Base-by-base conservation (phyloP, 1,140 invertebrate genomes). In the Dolichoris vasculosae region DNA sequence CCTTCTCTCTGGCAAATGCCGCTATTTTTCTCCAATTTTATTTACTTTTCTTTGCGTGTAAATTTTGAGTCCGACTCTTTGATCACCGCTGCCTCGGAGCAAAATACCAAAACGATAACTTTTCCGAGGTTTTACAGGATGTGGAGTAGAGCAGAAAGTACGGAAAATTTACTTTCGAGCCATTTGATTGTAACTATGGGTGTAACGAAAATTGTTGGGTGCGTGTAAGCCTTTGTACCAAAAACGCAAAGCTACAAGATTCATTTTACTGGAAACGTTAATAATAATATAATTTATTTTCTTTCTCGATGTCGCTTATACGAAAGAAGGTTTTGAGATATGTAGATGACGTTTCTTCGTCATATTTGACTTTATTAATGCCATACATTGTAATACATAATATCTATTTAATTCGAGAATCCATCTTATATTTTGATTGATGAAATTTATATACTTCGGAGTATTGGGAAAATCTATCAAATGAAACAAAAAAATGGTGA, bases 241-340 rank as follows among this genome's bases (percentile, higher is more conserved):
- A 73, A n/a, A 73, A 43, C 7, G 43, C 32, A 73, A 40, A 43
- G 38, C 69, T 40, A 43, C 20, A 73, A n/a, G 38, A 73, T 73
- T 73, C 38, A 43, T 43, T 43, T 73, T 73, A 4, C 26, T 40
- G 13, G 38, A 43, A 73, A n/a, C 23, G 38, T 73, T 73, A 43
- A 73, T 73, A 43, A 73, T 73, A 73, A 73, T 43, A 26, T 73
- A 73, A 73, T 73, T 73, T 73, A 73, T 73, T 73, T 73, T 17
- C 23, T 73, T 38, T 73, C 69, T n/a, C 3, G 23, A n/a, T n/a
- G 38, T 43, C 38, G 23, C 17, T 43, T 73, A 11, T n/a, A 43
- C n/a, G 23, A 43, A 43, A 43, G 6, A 73, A n/a, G 40, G 1
- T 1, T 43, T n/a, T 43, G 38, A n/a, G 23, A 11, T n/a, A 43